Percentiles rank a stretch among this genome's conserved stretches.
Evolutionary conservation across 2,888 invertebrate genomes (phyloP).

Genomic region (Lottia gigantea): DNA sequence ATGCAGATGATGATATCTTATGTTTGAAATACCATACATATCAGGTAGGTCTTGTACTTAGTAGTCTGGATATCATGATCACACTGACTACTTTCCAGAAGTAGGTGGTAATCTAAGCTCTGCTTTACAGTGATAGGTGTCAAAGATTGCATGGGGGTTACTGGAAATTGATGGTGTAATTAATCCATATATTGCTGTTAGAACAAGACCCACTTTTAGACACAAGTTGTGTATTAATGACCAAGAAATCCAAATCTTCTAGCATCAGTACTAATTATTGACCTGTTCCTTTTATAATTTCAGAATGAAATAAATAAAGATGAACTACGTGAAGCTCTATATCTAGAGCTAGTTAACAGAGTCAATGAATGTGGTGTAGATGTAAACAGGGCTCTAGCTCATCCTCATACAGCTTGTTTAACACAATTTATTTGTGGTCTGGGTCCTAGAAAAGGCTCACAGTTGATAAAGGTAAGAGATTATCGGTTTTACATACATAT

Average conservation of each 20-base stretch:
- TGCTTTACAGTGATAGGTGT: too few species aligned
- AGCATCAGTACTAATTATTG: too few species aligned
- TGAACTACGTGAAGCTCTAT: constrained; percentile 84
- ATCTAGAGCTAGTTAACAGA: constrained; percentile 89
- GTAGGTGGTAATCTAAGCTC: too few species aligned
- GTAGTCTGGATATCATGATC: too few species aligned
- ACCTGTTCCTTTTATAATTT: constrained; percentile 16
- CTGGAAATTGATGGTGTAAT: too few species aligned
- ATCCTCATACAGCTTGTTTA: constrained; percentile 84
- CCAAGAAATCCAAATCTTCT: too few species aligned
- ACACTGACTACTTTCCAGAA: too few species aligned
- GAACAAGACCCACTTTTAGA: too few species aligned
- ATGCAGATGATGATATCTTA: constrained; percentile 94
- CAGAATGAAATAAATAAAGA: constrained; percentile 78
- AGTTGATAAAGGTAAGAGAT: constrained; percentile 66
- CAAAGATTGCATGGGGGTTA: too few species aligned
- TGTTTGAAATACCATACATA: constrained; percentile 92
- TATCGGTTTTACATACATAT: too few species aligned
- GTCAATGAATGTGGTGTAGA: constrained; percentile 99
- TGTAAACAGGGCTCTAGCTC: constrained; percentile 90
- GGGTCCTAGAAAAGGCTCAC: constrained; percentile 88
- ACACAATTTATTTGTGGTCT: constrained; percentile 97
- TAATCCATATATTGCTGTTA: too few species aligned
- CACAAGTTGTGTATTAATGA: too few species aligned
- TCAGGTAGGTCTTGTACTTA: constrained; percentile 72